Conservation (phyloP, 2,797 vertebrate species). For the Gallirallus australis region DNA sequence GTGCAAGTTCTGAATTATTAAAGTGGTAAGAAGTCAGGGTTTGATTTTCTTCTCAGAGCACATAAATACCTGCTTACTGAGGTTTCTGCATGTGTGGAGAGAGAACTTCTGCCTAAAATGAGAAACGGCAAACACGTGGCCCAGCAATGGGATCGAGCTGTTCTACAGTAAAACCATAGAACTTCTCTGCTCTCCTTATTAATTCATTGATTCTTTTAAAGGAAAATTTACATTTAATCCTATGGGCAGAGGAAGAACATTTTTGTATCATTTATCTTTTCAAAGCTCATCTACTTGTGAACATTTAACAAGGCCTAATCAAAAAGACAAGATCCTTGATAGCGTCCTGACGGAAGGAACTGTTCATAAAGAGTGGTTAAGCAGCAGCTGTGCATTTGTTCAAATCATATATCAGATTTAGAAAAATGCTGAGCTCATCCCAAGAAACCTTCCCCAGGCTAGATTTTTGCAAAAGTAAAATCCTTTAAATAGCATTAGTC, state of each 20-base stretch:
- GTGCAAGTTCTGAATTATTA: background rate
- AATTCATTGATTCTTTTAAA: background rate
- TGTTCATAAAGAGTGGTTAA: background rate
- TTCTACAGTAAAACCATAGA: background rate
- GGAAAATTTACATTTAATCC: background rate
- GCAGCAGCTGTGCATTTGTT: slow-evolving; percentile 27
- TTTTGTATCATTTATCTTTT: slow-evolving; percentile 3
- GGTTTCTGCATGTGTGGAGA: background rate
- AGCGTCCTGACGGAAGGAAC: background rate
- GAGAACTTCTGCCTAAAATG: background rate
- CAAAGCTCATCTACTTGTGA: background rate
- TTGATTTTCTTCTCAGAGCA: background rate
- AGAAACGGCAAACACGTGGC: background rate
- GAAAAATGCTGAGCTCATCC: slow-evolving; percentile 14
- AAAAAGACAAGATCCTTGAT: slow-evolving; percentile 27
- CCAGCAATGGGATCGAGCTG: background rate
- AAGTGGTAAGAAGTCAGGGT: background rate
- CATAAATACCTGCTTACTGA: background rate
- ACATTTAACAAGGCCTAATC: slow-evolving; percentile 31
- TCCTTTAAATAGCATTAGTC: background rate
- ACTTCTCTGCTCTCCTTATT: background rate
- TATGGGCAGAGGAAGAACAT: background rate
- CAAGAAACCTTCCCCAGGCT: background rate
- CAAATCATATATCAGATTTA: background rate
- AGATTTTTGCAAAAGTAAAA: background rate